Conservation (phyloP, 2,797 vertebrate genomes). For the Sardinella longiceps region DNA sequence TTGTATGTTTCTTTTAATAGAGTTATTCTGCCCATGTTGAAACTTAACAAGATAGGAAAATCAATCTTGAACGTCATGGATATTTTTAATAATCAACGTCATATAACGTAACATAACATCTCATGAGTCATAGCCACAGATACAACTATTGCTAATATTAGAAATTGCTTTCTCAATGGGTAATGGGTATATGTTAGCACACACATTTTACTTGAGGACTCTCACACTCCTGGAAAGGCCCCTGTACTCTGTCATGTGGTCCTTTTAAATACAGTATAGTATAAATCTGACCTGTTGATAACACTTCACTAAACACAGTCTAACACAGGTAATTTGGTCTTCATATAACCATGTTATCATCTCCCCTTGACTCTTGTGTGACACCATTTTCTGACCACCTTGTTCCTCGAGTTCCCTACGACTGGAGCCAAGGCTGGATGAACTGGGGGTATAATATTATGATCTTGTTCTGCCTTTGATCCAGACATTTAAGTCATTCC, state of each 20-base stretch:
- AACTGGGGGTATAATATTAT: not conserved
- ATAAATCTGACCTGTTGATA: not conserved
- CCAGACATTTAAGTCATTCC: not conserved
- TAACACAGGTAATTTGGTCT: not conserved
- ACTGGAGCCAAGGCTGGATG: constrained; percentile 37
- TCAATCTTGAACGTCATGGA: no score
- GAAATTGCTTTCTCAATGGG: not conserved
- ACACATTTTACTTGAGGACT: no score
- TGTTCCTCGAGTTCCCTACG: constrained; percentile 27
- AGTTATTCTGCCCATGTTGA: no score
- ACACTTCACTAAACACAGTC: not conserved
- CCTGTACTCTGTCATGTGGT: no score
- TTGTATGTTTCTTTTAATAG: no score
- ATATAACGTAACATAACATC: no score
- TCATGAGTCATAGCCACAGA: no score
- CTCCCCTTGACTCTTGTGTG: constrained; percentile 37
- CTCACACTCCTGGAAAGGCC: no score
- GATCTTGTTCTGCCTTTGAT: not conserved
- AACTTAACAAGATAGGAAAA: no score
- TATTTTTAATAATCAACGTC: no score
- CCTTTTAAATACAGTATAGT: not conserved
- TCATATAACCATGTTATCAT: not conserved
- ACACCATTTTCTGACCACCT: constrained; percentile 34
- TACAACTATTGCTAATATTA: no score
- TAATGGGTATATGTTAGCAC: no score